Base-by-base conservation (phyloP, 2,113 vertebrate species). In the Thymallus thymallus region DNA sequence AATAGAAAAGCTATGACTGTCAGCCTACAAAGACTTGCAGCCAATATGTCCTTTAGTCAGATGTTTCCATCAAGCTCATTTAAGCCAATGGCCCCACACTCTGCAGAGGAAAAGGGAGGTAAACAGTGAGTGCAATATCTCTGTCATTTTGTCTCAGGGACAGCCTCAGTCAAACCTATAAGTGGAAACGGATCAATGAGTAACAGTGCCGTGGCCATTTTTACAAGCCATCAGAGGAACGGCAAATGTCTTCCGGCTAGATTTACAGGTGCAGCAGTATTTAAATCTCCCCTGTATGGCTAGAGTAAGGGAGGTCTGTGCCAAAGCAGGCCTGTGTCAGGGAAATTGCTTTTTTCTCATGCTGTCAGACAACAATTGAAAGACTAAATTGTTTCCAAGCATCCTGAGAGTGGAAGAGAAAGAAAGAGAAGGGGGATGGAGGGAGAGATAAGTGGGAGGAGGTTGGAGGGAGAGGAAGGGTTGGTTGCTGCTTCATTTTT, bases 241-340 rank as follows among this genome's bases (percentile, higher is more conserved):
- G 56, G 30, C 24, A n/a, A 12, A 20, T 24, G 5, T 64, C 26
- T 64, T 73, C 30, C n/a, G 29, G 68, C 22, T 30, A 23, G 55
- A 77, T 69, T 77, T 75, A 69, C 18, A 14, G n/a, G n/a, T 14
- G 35, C 14, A 26, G 30, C 24, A 61, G 55, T 72, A 35, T 71
- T 83, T 62, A 76, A 79, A 75, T 78, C 72, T 78, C 58, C 23
- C n/a, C 68, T 71, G 35, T n/a, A n/a, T 63, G 35, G 56, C 71
- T 64, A 22, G 32, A 24, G 24, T 18, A 2, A 18, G n/a, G 63
- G 62, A n/a, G 23, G 32, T 71, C 35, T 75, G 67, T 75, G 63
- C 26, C 63, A 61, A 61, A 24, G 60, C 22, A 64, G 16, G 48
- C 18, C 48, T 51, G 48, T 51, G 30, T 32, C 5, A 23, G 10